Base-by-base conservation (phyloP, 2,888 invertebrate genomes). In the Luffia ferchaultella region DNA sequence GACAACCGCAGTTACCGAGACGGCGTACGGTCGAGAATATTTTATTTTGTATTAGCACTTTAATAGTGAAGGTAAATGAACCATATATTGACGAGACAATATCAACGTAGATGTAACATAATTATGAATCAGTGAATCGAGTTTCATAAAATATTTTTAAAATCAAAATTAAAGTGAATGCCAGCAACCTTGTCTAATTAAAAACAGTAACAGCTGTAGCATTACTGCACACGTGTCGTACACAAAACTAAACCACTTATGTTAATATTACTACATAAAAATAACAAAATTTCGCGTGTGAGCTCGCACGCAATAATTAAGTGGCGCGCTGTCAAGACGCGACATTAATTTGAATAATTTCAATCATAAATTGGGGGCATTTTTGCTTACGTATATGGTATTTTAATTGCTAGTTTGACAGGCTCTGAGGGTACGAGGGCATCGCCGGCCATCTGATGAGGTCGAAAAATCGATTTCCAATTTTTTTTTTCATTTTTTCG, bases 361-460 rank as follows among this genome's bases (percentile, higher is more conserved):
- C 12, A 30, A 30, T n/a, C n/a, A n/a, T n/a, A n/a, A n/a, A n/a
- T n/a, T n/a, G n/a, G n/a, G n/a, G n/a, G n/a, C n/a, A n/a, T n/a
- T n/a, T n/a, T n/a, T n/a, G n/a, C n/a, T n/a, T n/a, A n/a, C n/a
- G n/a, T n/a, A n/a, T n/a, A n/a, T n/a, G n/a, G n/a, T n/a, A n/a
- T 64, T 79, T 84, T 84, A 83, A 85, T 84, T 84, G 82, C 75
- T 68, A 63, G 67, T 76, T 77, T 82, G 84, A 82, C 80, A 80
- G 79, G 76, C 76, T 68, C 74, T 73, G 70, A 72, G 67, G 68
- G 65, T 62, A 68, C 60, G 67, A 65, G 68, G 67, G 70, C 70
- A 68, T 62, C 62, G n/a, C 62, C 57, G 61, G 59, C 57, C 70
- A 72, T 78, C 78, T 74, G 78, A 77, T 72, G 75, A 72, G 62